These are phyloP conservation scores for Nothocercus julius DNA, from an alignment of 2,113 vertebrate species.

Conservation along the genomic window DNA sequence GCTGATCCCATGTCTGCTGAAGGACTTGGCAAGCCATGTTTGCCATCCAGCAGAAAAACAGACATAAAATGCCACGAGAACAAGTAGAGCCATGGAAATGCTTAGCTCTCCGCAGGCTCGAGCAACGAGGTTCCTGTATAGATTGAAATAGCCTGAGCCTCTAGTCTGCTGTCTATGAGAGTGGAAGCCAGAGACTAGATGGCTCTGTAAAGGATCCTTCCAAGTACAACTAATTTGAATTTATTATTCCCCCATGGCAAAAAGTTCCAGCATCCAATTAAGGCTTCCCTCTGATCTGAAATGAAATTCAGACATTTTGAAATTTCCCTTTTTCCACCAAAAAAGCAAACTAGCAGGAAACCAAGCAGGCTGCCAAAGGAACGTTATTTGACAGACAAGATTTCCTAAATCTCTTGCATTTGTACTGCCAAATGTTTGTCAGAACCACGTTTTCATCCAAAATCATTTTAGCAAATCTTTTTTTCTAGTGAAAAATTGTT, in stretches of 20 bases:
- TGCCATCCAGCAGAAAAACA: neutral
- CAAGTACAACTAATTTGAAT: neutral
- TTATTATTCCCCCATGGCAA: neutral
- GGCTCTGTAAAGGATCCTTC: neutral
- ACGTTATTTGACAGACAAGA: neutral
- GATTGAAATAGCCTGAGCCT: neutral
- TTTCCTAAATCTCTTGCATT: neutral
- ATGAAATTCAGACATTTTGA: neutral
- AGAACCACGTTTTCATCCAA: neutral
- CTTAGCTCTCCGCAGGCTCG: neutral
- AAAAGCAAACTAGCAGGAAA: neutral
- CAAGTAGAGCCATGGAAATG: accelerated
- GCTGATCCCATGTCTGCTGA: neutral
- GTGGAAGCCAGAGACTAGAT: neutral
- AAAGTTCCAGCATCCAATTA: neutral
- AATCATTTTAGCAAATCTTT: neutral
- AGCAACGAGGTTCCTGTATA: neutral
- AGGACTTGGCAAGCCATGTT: neutral
- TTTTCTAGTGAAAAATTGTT: neutral
- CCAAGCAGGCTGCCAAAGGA: neutral
- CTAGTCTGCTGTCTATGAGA: neutral
- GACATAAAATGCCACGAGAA: neutral
- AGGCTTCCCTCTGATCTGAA: neutral
- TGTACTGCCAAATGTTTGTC: neutral
- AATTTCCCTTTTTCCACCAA: neutral